phyloP scores from a whole-genome alignment of 1,140 invertebrate species.

The Mesaphorura yosii region DNA sequence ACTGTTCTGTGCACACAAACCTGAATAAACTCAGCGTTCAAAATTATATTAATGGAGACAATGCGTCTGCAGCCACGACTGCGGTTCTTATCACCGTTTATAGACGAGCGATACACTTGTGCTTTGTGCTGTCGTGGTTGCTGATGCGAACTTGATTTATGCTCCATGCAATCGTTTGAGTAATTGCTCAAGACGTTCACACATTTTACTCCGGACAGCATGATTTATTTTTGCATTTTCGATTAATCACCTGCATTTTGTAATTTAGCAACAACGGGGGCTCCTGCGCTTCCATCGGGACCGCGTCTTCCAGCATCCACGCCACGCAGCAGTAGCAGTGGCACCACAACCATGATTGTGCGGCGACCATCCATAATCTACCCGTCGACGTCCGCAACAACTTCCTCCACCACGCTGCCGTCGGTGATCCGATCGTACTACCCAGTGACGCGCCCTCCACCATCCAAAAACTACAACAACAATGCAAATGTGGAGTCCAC shows the following conservation, averaged over 20 bases:
- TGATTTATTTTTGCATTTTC: neutral
- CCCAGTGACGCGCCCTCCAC: constrained; percentile 11
- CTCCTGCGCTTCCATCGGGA: constrained; percentile 14
- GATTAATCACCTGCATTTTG: constrained; percentile 6
- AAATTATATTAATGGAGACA: too few species aligned
- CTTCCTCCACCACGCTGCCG: constrained; percentile 16
- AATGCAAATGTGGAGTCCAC: constrained; percentile 32
- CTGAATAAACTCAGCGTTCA: too few species aligned
- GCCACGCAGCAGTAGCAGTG: constrained; percentile 16
- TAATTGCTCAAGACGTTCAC: constrained; percentile 3
- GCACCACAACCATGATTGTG: constrained; percentile 14
- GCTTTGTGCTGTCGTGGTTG: too few species aligned
- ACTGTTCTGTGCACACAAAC: too few species aligned
- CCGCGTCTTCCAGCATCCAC: constrained; percentile 23
- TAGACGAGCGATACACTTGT: too few species aligned
- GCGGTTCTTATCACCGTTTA: too few species aligned
- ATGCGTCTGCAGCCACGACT: too few species aligned
- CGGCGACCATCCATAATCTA: constrained; percentile 22
- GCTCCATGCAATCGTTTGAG: neutral
- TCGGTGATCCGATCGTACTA: constrained; percentile 16
- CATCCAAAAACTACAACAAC: constrained; percentile 32
- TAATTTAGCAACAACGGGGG: constrained; percentile 20
- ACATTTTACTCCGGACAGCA: neutral
- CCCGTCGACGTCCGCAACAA: constrained; percentile 21
- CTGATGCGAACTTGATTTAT: too few species aligned